Percentiles rank a stretch among this genome's conserved stretches.
phyloP scores from a whole-genome alignment of 2,113 vertebrate species.

The Bostrychus sinensis region DNA sequence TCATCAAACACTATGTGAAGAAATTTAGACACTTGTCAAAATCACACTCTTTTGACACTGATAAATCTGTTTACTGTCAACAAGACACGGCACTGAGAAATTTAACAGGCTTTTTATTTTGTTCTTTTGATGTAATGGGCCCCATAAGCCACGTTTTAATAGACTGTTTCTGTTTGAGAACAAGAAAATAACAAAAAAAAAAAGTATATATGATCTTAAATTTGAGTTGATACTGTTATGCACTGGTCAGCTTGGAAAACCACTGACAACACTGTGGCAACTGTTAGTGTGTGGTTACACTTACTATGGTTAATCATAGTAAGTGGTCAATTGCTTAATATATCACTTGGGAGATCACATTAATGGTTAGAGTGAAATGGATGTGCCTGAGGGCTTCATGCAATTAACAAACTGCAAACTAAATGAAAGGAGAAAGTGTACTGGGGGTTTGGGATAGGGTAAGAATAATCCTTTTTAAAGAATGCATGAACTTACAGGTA shows the following conservation, averaged over 20 bases:
- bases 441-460: slow-evolving; percentile 3
- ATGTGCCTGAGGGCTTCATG: slow-evolving; percentile 51
- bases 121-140: too few species aligned
- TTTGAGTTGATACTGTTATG: not conserved
- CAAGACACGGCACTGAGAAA: too few species aligned
- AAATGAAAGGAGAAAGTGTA: slow-evolving; percentile 3
- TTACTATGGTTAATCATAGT: not conserved
- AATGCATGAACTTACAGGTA: slow-evolving; percentile 91
- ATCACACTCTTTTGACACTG: too few species aligned
- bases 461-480: slow-evolving; percentile 20
- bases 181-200: not conserved
- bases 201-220: not conserved
- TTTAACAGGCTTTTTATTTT: too few species aligned
- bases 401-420: slow-evolving; percentile 37
- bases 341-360: not conserved
- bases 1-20: too few species aligned
- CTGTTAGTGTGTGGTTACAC: not conserved
- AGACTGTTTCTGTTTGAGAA: too few species aligned
- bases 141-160: too few species aligned
- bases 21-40: too few species aligned
- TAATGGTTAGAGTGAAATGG: not conserved
- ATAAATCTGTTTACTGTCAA: too few species aligned
- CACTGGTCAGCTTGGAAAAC: not conserved
- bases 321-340: not conserved
- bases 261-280: too few species aligned